These are phyloP conservation scores for Steinernema carpocapsae DNA, from an alignment of 2,888 invertebrate species.

Conservation along the genomic window DNA sequence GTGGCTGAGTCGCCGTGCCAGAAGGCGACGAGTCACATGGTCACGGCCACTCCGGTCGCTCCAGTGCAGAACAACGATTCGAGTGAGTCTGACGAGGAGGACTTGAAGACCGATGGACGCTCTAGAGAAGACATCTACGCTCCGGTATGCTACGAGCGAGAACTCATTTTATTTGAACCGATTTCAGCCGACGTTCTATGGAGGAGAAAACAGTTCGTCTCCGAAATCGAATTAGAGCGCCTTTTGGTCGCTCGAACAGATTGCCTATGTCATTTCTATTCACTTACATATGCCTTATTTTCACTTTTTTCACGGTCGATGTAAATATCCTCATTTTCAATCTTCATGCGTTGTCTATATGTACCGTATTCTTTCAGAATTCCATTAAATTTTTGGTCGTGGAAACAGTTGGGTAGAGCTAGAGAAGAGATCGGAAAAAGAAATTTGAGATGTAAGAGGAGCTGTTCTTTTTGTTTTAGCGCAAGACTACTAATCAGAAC, in stretches of 20 bases:
- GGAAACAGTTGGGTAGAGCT: too few relatives aligned
- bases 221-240: constrained; percentile 12
- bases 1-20: constrained; percentile 24
- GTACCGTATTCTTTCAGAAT: constrained; percentile 16
- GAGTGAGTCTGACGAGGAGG: constrained; percentile 46
- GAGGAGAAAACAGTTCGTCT: constrained; percentile 41
- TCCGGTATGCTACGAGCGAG: not conserved
- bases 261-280: not conserved
- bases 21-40: not conserved
- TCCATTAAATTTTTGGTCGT: too few relatives aligned
- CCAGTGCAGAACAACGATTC: constrained; percentile 31
- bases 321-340: constrained; percentile 10
- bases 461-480: not conserved
- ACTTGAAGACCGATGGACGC: constrained; percentile 14
- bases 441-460: too few relatives aligned
- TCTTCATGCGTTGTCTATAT: not conserved
- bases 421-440: too few relatives aligned
- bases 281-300: constrained; percentile 14
- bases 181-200: constrained; percentile 62
- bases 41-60: constrained; percentile 5
- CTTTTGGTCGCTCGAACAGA: too few relatives aligned
- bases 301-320: not conserved
- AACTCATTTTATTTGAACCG: not conserved
- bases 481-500: not conserved
- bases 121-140: constrained; percentile 1